phyloP scores from a whole-genome alignment of 1,140 invertebrate genomes.

The Helicorthomorpha holstii region DNA sequence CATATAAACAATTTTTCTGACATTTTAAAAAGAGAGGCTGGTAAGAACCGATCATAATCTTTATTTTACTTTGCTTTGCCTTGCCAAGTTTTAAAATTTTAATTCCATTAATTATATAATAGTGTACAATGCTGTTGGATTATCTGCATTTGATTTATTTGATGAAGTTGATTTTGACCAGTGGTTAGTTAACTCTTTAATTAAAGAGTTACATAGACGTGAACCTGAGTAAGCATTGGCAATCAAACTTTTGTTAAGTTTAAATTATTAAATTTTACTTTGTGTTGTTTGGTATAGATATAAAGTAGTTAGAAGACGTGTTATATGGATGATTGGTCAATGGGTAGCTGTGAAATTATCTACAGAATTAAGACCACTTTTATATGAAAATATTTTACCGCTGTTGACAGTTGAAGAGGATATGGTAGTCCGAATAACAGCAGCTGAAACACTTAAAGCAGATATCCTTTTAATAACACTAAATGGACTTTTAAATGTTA shows the following conservation, averaged over 20 bases:
- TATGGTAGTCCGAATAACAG: slow-evolving; percentile 55
- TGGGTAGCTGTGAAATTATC: slow-evolving; percentile 79
- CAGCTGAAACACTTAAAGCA: slow-evolving; percentile 52
- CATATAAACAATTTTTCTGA: slow-evolving; percentile 48
- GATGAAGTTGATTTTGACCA: slow-evolving; percentile 86
- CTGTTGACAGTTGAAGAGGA: slow-evolving; percentile 36
- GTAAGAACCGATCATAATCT: slow-evolving; percentile 12
- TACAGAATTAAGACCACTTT: slow-evolving; percentile 48
- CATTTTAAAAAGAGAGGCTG: slow-evolving; percentile 73
- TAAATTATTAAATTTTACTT: slow-evolving; percentile 3
- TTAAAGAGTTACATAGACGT: not conserved
- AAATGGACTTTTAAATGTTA: not conserved
- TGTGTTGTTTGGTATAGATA: slow-evolving; percentile 38
- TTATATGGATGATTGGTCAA: slow-evolving; percentile 70
- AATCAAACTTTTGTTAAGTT: not conserved
- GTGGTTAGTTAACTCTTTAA: slow-evolving; percentile 43
- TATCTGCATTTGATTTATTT: slow-evolving; percentile 78
- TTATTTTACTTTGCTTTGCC: not conserved
- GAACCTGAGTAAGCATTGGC: not conserved
- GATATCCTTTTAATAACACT: slow-evolving; percentile 29
- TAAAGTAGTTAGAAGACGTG: slow-evolving; percentile 66
- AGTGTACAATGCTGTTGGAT: slow-evolving; percentile 81
- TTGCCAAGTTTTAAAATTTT: not conserved
- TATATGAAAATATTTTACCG: slow-evolving; percentile 61
- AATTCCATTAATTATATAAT: not conserved